Percentiles rank a stretch among this genome's conserved stretches.
phyloP scores from a whole-genome alignment of 2,113 vertebrate genomes.

The Tretioscincus oriximinensis region DNA sequence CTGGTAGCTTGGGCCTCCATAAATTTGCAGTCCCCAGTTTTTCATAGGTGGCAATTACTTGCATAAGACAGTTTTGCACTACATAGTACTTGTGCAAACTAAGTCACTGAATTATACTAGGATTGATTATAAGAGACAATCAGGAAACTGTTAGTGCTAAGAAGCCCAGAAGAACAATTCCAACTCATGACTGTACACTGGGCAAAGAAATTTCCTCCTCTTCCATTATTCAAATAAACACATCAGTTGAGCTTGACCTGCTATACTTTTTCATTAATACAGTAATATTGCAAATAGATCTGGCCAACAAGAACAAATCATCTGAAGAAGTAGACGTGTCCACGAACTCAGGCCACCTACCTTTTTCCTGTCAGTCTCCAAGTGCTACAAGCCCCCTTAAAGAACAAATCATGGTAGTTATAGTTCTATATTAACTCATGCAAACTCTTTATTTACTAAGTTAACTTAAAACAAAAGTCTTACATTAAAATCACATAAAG shows the following conservation, averaged over 20 bases:
- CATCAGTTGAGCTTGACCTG: neutral
- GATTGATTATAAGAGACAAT: neutral
- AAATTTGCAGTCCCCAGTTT: too few species aligned
- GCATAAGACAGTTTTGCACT: too few species aligned
- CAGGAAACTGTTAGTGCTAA: neutral
- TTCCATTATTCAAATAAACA: neutral
- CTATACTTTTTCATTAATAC: neutral
- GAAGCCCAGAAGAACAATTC: neutral
- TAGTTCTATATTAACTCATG: slow-evolving; percentile 15
- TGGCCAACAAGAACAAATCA: neutral
- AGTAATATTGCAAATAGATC: neutral
- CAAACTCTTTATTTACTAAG: neutral
- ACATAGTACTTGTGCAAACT: too few species aligned
- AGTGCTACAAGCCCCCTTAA: too few species aligned
- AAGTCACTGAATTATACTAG: too few species aligned
- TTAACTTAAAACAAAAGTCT: neutral
- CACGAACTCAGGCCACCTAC: too few species aligned
- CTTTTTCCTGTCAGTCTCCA: too few species aligned
- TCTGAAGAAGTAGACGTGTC: too few species aligned
- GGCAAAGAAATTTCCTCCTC: neutral
- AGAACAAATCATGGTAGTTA: neutral
- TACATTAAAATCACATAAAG: slow-evolving; percentile 28
- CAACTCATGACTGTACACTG: neutral
- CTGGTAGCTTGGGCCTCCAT: too few species aligned
- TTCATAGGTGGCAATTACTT: too few species aligned